Evolutionary conservation across 1,140 invertebrate genomes (phyloP).

Genomic region (Platorchestia sp.): DNA sequence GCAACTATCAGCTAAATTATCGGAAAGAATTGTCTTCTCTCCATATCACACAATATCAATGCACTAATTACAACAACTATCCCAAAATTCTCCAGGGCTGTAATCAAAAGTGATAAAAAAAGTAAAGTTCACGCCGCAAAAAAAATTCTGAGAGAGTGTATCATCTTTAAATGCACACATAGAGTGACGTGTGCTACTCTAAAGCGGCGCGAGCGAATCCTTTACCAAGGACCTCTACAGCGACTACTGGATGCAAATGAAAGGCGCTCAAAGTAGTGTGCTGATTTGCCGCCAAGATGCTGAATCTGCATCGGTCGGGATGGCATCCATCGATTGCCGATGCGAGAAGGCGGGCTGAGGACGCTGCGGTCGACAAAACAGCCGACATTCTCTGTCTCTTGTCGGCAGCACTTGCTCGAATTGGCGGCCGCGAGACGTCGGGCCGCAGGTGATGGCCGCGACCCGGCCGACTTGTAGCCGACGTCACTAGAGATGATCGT

Average conservation of each 20-base stretch:
- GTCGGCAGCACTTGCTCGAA: neutral
- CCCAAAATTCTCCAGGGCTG: neutral
- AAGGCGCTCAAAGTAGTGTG: neutral
- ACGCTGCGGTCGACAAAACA: neutral
- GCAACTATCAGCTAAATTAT: too few relatives aligned
- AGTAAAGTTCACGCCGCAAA: neutral
- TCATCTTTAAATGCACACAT: neutral
- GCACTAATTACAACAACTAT: neutral
- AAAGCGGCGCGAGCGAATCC: neutral
- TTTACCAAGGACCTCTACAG: neutral
- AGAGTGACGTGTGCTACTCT: neutral
- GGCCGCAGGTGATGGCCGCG: neutral
- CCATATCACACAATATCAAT: too few relatives aligned
- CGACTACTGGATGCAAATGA: neutral
- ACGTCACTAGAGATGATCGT: neutral
- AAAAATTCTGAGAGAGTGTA: neutral
- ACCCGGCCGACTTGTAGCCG: neutral
- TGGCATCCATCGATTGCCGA: conserved; percentile 27
- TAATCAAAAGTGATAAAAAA: neutral
- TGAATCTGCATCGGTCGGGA: conserved; percentile 1
- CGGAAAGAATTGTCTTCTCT: too few relatives aligned
- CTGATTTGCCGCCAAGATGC: conserved; percentile 29
- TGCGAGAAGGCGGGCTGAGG: neutral
- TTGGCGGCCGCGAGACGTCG: neutral
- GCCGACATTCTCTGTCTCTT: neutral